These are phyloP conservation scores for Acanthurus lineatus DNA, from an alignment of 2,797 vertebrate genomes.

Conservation along the genomic window DNA sequence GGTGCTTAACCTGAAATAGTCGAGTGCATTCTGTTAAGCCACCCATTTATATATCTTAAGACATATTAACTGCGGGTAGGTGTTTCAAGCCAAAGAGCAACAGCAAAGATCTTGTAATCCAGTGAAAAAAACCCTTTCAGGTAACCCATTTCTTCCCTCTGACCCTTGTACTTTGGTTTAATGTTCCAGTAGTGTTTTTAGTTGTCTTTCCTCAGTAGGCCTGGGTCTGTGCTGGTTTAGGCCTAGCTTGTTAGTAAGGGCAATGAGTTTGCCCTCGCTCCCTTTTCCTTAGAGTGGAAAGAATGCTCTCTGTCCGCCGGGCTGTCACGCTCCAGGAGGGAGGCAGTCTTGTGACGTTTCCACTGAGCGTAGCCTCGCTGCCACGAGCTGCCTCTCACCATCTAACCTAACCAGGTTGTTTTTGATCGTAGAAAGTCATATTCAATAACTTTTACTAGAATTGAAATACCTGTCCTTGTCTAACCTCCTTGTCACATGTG, in stretches of 20 bases:
- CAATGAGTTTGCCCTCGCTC: constrained; percentile 63
- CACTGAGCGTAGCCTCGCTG: constrained; percentile 43
- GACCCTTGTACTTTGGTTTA: constrained; percentile 31
- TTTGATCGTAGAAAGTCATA: not conserved
- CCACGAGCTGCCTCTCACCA: constrained; percentile 21
- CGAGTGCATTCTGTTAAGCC: constrained; percentile 9
- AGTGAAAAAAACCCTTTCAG: constrained; percentile 18
- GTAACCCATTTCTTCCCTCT: constrained; percentile 37
- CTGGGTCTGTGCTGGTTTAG: constrained; percentile 17
- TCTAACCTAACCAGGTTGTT: not conserved
- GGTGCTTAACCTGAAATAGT: not conserved
- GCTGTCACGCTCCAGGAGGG: constrained; percentile 72
- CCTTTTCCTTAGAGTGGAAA: constrained; percentile 71
- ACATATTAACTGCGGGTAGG: constrained; percentile 49
- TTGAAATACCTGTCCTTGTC: not conserved
- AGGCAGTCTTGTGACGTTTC: constrained; percentile 77
- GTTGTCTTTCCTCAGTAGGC: not conserved
- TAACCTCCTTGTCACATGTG: not conserved
- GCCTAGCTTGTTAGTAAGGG: constrained; percentile 54
- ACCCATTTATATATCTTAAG: constrained; percentile 26
- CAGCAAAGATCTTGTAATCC: constrained; percentile 19
- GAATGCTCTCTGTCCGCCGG: constrained; percentile 71
- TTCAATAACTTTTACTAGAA: not conserved
- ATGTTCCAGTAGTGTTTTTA: constrained; percentile 15
- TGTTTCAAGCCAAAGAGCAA: constrained; percentile 31